Base-by-base conservation (phyloP, 1,140 invertebrate species). In the Drosophila ercepeae region DNA sequence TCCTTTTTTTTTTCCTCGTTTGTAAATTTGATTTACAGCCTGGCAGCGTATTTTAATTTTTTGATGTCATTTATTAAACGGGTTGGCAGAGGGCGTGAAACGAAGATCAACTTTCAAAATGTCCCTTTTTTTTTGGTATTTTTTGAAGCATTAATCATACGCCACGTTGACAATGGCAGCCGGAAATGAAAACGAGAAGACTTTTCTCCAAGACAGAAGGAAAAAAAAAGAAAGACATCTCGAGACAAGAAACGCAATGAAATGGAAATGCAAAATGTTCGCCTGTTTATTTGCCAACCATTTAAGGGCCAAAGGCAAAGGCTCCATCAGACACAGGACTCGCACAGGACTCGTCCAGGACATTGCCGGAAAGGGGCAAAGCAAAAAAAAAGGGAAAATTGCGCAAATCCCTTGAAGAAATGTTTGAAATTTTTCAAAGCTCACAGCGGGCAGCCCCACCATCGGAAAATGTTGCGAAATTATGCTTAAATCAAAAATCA, bases 401-500 rank as follows among this genome's bases (percentile, higher is more conserved):
- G 82, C 61, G 58, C 72, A 86, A 86, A 86, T 86, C 82, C 78
- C 82, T 86, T 61, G 78, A 86, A 86, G 82, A 88, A 88, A 86
- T 82, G 82, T 78, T 77, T 82, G 76, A 82, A 86, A 88, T 88
- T 78, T 76, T 86, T 86, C 79, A 84, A 60, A 78, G 55, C 78
- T 73, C 64, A 67, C 54, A 75, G 68, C 53, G 53, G 65, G 51
- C 11, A 3, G 70, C 54, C 48, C 42, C 23, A 7, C 41, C 41
- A 11, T 52, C 46, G 3, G 46, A 45, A 70, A 72, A 55, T 64
- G 63, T 77, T 78, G 82, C 82, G 51, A 88, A 88, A 88, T 88
- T 88, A 88, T 88, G 82, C 82, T 88, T 88, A 88, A 88, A 88
- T 88, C 82, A 88, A 88, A 88, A 88, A 88, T 88, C 82, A 88